Conservation (phyloP, 1,140 invertebrate species). For the Eumaeus atala region DNA sequence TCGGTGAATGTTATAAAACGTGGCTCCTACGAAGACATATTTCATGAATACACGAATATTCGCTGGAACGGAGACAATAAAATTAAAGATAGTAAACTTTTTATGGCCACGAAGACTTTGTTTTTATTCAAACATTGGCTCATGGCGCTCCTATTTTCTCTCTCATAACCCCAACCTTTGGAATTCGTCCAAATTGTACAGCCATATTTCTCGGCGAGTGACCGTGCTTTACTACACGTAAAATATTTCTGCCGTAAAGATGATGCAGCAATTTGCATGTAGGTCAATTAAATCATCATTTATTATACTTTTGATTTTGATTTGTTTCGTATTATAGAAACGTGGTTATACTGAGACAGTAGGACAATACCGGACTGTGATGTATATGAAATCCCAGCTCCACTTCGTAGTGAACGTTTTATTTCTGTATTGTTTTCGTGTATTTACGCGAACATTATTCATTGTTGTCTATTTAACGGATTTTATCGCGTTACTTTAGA, state of each 20-base stretch:
- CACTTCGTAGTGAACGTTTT: too few relatives aligned
- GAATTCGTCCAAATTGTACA: constrained; percentile 28
- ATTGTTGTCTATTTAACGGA: too few relatives aligned
- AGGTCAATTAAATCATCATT: constrained; percentile 29
- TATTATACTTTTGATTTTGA: constrained; percentile 13
- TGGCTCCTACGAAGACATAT: constrained; percentile 5
- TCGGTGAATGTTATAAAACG: too few relatives aligned
- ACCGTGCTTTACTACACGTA: constrained; percentile 29
- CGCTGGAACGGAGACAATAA: constrained; percentile 3
- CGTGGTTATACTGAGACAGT: too few relatives aligned
- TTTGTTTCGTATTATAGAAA: neutral
- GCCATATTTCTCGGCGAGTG: constrained; percentile 30
- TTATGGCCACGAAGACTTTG: constrained; percentile 24
- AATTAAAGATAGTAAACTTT: constrained; percentile 15
- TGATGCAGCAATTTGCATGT: constrained; percentile 27
- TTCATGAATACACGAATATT: neutral
- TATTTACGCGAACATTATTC: too few relatives aligned
- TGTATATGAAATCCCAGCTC: too few relatives aligned
- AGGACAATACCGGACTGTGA: too few relatives aligned
- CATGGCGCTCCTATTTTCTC: constrained; percentile 20
- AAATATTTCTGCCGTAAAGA: constrained; percentile 31
- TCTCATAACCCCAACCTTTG: constrained; percentile 28
- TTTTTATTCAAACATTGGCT: constrained; percentile 36
- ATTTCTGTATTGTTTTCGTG: too few relatives aligned
- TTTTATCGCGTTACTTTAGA: too few relatives aligned